Evolutionary conservation across 2,888 invertebrate genomes (phyloP), one percentile per base, ranked within the genome.

Genomic region (Calephelis perditalis): DNA sequence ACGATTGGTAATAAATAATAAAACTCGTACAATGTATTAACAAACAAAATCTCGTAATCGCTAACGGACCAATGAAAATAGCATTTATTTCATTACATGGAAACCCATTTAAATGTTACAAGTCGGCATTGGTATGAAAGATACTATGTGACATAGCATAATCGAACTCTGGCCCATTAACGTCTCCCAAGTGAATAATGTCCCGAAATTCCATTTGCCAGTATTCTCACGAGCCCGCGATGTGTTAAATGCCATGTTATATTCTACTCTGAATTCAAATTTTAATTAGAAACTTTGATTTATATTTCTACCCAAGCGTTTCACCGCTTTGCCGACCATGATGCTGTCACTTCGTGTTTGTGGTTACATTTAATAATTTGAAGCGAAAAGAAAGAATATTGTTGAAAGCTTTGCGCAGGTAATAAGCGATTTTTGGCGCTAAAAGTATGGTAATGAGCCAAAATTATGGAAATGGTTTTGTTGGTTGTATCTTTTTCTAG

Each of bases 181-280:
- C 72, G 78, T 81, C 78, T 54, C 59, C 60, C 58, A 69, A 71
- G 75, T 79, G 76, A 81, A 73, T 76, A 75, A 79, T 76, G 75
- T 76, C 75, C 68, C 65, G 69, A 67, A 64, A 64, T 71, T 67
- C 68, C 67, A 72, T 71, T 70, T 69, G 63, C 60, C 56, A 68
- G 64, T 70, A 67, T 76, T 77, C 73, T 70, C 81, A 79, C 78
- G 76, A 63, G 65, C 63, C 52, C 52, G 52, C 52, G 52, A 52
- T 26, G 71, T 73, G 54, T 61, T 63, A 59, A 65, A 65, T 63
- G 63, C 63, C 65, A 65, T 58, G 56, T 62, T 45, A 61, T 59
- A 66, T 62, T 65, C 56, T 37, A 49, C 57, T 43, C 57, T n/a
- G 56, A 61, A 44, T 57, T 58, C 52, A 56, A 56, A 49, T 63